Percentiles rank a stretch among this genome's conserved stretches.
Conservation (phyloP, 2,888 invertebrate species). For the Caenorhabditis japonica region DNA sequence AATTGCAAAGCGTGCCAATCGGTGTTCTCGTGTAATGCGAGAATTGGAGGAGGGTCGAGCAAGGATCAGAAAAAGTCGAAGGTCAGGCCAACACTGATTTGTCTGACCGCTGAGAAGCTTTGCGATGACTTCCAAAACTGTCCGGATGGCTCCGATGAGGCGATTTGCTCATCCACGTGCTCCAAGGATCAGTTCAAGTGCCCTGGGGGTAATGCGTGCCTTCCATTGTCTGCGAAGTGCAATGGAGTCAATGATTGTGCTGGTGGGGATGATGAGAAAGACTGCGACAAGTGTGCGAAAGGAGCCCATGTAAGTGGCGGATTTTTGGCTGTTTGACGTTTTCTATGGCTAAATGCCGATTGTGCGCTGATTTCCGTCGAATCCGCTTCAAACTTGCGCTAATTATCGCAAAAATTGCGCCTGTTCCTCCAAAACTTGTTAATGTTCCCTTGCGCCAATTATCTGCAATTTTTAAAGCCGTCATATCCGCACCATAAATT, state of each 20-base stretch:
- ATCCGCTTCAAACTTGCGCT: too few relatives aligned
- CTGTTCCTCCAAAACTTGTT: too few relatives aligned
- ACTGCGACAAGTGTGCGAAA: slow-evolving; percentile 51
- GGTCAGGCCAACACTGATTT: slow-evolving; percentile 34
- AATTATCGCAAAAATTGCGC: too few relatives aligned
- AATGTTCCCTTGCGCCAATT: too few relatives aligned
- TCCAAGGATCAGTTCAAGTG: slow-evolving; percentile 52
- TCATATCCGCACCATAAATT: too few relatives aligned
- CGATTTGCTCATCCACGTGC: slow-evolving; percentile 36
- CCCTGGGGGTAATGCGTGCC: slow-evolving; percentile 41
- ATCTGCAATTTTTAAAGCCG: too few relatives aligned
- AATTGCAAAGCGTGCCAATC: slow-evolving; percentile 68
- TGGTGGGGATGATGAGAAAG: slow-evolving; percentile 57
- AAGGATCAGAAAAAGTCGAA: slow-evolving; percentile 20
- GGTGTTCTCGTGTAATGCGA: slow-evolving; percentile 64
- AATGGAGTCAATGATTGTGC: slow-evolving; percentile 60
- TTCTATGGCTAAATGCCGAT: too few relatives aligned
- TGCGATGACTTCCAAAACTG: slow-evolving; percentile 69
- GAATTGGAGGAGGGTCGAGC: slow-evolving; percentile 8
- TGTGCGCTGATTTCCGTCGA: too few relatives aligned
- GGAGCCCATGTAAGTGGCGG: slow-evolving; percentile 53
- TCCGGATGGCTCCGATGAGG: slow-evolving; percentile 66
- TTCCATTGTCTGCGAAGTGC: slow-evolving; percentile 53
- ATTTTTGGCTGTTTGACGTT: neutral
- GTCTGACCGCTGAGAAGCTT: slow-evolving; percentile 50